Conservation (phyloP, 2,888 invertebrate genomes). For the Pocota personata region DNA sequence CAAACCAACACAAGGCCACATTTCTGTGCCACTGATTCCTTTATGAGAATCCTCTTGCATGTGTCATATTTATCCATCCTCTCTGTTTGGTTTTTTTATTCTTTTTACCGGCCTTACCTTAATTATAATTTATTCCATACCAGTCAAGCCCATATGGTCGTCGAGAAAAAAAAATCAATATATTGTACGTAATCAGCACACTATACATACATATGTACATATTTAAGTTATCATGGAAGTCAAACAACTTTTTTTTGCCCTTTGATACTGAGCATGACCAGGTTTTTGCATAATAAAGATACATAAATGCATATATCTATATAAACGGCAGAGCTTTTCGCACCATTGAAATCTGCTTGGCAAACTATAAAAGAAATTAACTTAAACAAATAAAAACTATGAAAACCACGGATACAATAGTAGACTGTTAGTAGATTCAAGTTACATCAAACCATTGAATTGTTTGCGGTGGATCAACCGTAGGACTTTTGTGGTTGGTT, state of each 20-base stretch:
- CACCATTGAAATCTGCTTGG: constrained; percentile 60
- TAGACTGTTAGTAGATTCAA: constrained; percentile 23
- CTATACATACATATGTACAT: constrained; percentile 6
- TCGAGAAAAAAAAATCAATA: constrained; percentile 34
- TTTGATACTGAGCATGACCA: constrained; percentile 67
- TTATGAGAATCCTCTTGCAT: constrained; percentile 37
- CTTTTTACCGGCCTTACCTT: constrained; percentile 48
- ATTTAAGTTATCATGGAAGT: constrained; percentile 40
- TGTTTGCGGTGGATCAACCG: constrained; percentile 51
- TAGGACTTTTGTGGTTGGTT: constrained; percentile 19
- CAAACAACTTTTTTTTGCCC: constrained; percentile 18
- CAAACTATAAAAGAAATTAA: constrained; percentile 60
- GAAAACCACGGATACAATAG: constrained; percentile 45
- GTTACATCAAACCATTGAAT: constrained; percentile 54
- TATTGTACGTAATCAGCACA: constrained; percentile 66
- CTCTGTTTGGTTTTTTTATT: background rate
- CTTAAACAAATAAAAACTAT: constrained; percentile 23
- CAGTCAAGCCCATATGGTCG: constrained; percentile 63
- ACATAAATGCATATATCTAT: background rate
- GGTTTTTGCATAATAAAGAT: constrained; percentile 34
- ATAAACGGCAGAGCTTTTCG: constrained; percentile 62
- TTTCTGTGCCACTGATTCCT: constrained; percentile 67
- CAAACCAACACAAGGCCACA: constrained; percentile 63
- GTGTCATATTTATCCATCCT: constrained; percentile 38
- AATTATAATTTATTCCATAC: constrained; percentile 48